These are phyloP conservation scores for Spinus olivaceus DNA, from an alignment of 2,797 vertebrate species.

Conservation along the genomic window DNA sequence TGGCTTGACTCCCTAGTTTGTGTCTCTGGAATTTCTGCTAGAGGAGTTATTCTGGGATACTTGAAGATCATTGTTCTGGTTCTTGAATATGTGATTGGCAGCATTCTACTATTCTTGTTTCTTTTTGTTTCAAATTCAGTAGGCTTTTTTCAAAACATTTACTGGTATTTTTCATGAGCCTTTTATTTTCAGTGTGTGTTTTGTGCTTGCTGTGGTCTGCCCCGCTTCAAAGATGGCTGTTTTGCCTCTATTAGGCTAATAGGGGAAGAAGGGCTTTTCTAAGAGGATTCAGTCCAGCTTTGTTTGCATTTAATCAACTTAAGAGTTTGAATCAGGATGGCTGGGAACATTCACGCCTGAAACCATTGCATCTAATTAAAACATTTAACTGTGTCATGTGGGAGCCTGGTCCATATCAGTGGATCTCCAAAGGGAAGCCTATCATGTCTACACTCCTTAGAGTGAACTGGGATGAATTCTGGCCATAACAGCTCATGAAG, in stretches of 20 bases:
- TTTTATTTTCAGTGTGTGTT: not conserved
- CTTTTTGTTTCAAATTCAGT: not conserved
- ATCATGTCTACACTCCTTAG: not conserved
- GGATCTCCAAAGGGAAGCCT: not conserved
- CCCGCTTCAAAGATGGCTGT: not conserved
- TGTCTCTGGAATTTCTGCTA: not conserved
- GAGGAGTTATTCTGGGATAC: not conserved
- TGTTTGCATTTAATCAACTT: not conserved
- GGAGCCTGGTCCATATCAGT: not conserved
- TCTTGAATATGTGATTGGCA: not conserved
- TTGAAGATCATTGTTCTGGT: not conserved
- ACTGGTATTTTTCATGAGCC: not conserved
- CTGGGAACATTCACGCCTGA: not conserved
- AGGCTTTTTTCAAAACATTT: not conserved
- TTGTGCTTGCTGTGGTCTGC: not conserved
- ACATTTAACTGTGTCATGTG: not conserved
- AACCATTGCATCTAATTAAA: slow-evolving; percentile 9
- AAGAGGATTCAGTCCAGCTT: not conserved
- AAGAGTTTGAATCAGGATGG: not conserved
- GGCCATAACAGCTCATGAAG: not conserved
- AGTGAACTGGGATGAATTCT: not conserved
- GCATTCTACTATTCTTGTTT: not conserved
- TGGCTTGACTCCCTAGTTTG: not conserved
- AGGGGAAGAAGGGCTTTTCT: not conserved
- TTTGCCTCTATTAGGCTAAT: not conserved